Evolutionary conservation across 2,797 vertebrate species (phyloP), one percentile per base, ranked within the genome.

Genomic region (Oreochromis mossambicus): DNA sequence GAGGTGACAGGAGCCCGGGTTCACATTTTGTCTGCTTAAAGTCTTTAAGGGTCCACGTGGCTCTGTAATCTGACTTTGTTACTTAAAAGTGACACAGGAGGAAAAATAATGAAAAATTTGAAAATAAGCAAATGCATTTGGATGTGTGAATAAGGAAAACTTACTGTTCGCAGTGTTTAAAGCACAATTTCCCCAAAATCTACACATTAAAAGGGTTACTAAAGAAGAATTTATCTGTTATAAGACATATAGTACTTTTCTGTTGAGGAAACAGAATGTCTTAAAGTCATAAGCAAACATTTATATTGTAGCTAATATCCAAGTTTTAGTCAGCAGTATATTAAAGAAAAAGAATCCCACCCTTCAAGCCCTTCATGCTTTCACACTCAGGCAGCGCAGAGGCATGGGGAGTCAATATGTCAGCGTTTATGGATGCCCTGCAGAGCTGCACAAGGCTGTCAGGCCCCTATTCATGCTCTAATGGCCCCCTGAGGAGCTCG

Each of bases 381-480:
- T 97, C 97, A 96, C 96, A 97, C 97, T 96, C 96, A 95, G 92
- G 97, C 95, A 91, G 96, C 89, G 93, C 95, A 92, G 95, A 95
- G 95, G 96, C 96, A 95, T 96, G 95, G 96, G 96, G 97, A 96
- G 97, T 97, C 96, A 97, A 97, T 96, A 95, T 97, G 97, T 97
- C 96, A 96, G 97, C 95, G 86, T 97, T 97, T 97, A 97, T 97
- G 97, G 97, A 97, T 97, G 97, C 96, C 97, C 95, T 95, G 95
- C 95, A 76, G 97, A 95, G 96, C 96, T 92, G 95, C 94, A 87
- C 96, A 88, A 97, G 96, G 95, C 96, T 98, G 97, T 98, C 97
- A 98, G 96, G 94, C 88, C 94, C 94, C 95, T 94, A 98, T 98
- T 98, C 97, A 98, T 95, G 92, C 94, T 86, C 92, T 95, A 95